Conservation (phyloP, 2,888 invertebrate genomes). For the Malthinus flaveolus region DNA sequence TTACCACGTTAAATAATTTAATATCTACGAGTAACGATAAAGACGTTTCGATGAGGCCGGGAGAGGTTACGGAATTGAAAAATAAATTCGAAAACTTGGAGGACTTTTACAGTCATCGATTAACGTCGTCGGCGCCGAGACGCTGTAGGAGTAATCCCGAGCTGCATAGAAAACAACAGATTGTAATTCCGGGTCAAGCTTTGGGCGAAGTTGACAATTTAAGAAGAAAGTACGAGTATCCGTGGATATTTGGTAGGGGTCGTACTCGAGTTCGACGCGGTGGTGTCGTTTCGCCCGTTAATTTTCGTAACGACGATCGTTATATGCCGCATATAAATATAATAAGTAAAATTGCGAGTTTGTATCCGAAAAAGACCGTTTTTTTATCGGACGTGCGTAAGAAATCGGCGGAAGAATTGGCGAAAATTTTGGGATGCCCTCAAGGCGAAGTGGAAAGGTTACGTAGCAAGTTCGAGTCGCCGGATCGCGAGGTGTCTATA, state of each 20-base stretch:
- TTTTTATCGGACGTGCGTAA: conserved; percentile 32
- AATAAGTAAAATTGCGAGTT: conserved; percentile 81
- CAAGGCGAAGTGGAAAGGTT: conserved; percentile 74
- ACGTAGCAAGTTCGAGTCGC: conserved; percentile 70
- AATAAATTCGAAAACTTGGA: conserved; percentile 75
- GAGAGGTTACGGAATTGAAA: conserved; percentile 77
- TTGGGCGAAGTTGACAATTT: conserved; percentile 64
- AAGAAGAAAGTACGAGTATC: conserved; percentile 63
- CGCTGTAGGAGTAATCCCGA: conserved; percentile 81
- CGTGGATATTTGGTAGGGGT: conserved; percentile 54
- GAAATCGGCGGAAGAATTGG: conserved; percentile 48
- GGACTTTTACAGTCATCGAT: conserved; percentile 51
- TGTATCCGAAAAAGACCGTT: conserved; percentile 48
- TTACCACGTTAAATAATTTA: neutral
- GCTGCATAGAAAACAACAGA: conserved; percentile 62
- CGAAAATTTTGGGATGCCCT: conserved; percentile 53
- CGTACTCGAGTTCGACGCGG: conserved; percentile 56
- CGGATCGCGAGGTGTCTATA: conserved; percentile 60
- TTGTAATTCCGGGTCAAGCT: conserved; percentile 53
- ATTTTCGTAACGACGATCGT: conserved; percentile 68
- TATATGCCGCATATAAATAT: conserved; percentile 88
- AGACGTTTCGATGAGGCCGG: conserved; percentile 52
- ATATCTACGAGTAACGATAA: conserved; percentile 14
- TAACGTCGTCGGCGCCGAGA: conserved; percentile 51
- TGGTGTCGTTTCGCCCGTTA: conserved; percentile 65